A percentile compares a stretch with the other conserved stretches of the same genome.
These are phyloP conservation scores for Pecten maximus DNA, from an alignment of 2,888 invertebrate genomes.

Conservation along the genomic window DNA sequence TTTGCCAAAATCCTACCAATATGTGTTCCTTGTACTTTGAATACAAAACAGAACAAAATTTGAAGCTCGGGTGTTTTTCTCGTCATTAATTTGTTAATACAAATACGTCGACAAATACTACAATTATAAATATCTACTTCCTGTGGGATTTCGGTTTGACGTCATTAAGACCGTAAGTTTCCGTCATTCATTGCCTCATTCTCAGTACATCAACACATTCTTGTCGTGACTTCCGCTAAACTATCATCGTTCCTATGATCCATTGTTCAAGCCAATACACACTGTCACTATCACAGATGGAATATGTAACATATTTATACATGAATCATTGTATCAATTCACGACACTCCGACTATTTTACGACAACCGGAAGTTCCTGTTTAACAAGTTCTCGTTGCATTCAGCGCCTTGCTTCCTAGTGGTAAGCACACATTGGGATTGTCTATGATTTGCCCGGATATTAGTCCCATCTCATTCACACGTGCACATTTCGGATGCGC, in stretches of 20 bases:
- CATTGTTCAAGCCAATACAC: not conserved
- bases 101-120: not conserved
- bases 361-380: not conserved
- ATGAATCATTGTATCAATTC: not conserved
- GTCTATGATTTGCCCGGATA: not conserved
- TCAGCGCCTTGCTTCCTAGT: not conserved
- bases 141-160: not conserved
- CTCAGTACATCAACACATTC: not conserved
- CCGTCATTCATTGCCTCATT: not conserved
- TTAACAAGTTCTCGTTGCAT: not conserved
- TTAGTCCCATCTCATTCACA: not conserved
- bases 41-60: not conserved
- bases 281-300: not conserved
- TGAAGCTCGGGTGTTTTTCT: not conserved
- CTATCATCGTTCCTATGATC: not conserved
- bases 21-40: not conserved
- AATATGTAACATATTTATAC: not conserved
- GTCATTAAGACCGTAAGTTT: conserved; percentile 8
- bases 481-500: conserved; percentile 50
- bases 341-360: not conserved
- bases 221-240: not conserved
- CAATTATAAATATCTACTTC: not conserved
- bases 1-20: not conserved
- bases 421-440: not conserved
- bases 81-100: not conserved